Evolutionary conservation across 2,113 vertebrate species (phyloP).

Genomic region (Lynx canadensis): DNA sequence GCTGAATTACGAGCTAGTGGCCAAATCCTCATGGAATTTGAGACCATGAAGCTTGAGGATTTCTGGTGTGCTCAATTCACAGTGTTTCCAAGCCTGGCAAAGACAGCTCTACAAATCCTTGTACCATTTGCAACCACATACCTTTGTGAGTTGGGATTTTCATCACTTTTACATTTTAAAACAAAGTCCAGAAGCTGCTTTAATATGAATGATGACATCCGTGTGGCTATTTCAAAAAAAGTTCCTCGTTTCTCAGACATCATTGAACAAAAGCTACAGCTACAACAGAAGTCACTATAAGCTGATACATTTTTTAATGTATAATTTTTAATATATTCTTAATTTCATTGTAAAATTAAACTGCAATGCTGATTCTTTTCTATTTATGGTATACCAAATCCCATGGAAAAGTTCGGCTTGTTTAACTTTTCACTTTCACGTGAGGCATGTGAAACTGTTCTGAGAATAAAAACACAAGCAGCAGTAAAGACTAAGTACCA

Average conservation of each 20-base stretch:
- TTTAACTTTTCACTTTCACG: slow-evolving; percentile 30
- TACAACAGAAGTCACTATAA: slow-evolving; percentile 64
- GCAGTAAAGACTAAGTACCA: slow-evolving; percentile 14
- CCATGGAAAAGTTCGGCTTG: slow-evolving; percentile 1
- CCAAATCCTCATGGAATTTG: slow-evolving; percentile 77
- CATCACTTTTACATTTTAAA: slow-evolving; percentile 76
- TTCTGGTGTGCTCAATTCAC: slow-evolving; percentile 72
- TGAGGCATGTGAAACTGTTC: slow-evolving; percentile 17
- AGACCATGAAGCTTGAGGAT: slow-evolving; percentile 75
- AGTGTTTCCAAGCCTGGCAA: slow-evolving; percentile 67
- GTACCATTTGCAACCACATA: slow-evolving; percentile 74
- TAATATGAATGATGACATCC: slow-evolving; percentile 65
- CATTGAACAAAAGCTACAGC: slow-evolving; percentile 66
- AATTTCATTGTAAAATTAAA: slow-evolving; percentile 47
- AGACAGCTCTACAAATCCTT: slow-evolving; percentile 71
- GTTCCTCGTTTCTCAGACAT: slow-evolving; percentile 76
- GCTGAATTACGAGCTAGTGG: slow-evolving; percentile 74
- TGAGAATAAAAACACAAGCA: slow-evolving; percentile 6
- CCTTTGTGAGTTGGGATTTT: slow-evolving; percentile 77
- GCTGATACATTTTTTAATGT: not conserved
- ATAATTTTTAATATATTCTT: slow-evolving; percentile 30
- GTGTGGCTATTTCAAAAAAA: slow-evolving; percentile 75
- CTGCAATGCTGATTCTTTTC: not conserved
- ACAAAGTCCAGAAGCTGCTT: slow-evolving; percentile 68
- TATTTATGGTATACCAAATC: slow-evolving; percentile 39